phyloP scores from a whole-genome alignment of 2,888 invertebrate genomes.

The Zygogramma bicolorata region DNA sequence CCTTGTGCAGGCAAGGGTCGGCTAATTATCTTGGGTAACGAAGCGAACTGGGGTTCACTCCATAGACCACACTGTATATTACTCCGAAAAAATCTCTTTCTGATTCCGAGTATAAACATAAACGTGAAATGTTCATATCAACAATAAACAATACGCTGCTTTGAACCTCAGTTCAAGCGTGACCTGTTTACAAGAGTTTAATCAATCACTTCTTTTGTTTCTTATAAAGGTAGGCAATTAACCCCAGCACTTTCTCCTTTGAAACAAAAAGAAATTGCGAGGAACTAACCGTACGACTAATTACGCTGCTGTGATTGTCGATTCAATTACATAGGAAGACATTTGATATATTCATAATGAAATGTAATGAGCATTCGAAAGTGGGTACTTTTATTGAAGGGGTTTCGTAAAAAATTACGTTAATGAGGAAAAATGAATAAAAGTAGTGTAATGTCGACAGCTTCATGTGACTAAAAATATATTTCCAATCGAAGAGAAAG shows the following conservation, averaged over 20 bases:
- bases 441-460: neutral
- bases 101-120: neutral
- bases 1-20: too few species aligned
- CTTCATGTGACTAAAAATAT: neutral
- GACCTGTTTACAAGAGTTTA: neutral
- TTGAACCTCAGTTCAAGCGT: neutral
- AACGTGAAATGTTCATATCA: neutral
- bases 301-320: neutral
- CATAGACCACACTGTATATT: too few species aligned
- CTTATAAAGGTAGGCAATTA: neutral
- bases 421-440: neutral
- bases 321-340: slow-evolving; percentile 3
- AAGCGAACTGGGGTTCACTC: too few species aligned
- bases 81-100: too few species aligned
- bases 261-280: neutral
- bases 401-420: neutral
- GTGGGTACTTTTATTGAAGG: neutral
- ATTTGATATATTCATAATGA: neutral
- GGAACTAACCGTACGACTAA: neutral
- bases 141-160: neutral
- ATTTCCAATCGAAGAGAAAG: neutral
- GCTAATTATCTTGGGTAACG: too few species aligned
- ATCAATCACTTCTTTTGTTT: neutral
- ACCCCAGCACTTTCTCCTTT: neutral
- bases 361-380: neutral